phyloP scores from a whole-genome alignment of 2,113 vertebrate species.

The Stomatorhinus ivindoensis region DNA sequence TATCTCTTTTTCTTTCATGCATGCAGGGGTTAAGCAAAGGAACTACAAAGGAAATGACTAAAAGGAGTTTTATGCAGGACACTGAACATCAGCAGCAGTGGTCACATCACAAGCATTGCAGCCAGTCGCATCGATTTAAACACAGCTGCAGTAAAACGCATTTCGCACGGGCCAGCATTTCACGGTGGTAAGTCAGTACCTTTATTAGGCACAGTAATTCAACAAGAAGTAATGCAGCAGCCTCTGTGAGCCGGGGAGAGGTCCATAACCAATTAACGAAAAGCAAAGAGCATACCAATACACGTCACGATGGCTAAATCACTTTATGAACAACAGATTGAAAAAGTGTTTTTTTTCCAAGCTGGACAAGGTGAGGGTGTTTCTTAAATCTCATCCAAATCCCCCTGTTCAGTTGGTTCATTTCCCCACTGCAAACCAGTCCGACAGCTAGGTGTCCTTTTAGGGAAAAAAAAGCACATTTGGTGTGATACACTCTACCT shows the following conservation, averaged over 20 bases:
- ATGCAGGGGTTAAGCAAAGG: conserved; percentile 51
- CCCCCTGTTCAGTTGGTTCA: neutral
- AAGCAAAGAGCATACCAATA: neutral
- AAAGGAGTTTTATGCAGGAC: conserved; percentile 35
- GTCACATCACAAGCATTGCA: conserved; percentile 45
- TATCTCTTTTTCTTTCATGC: conserved; percentile 50
- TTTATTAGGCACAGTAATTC: conserved; percentile 35
- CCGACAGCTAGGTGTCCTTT: neutral
- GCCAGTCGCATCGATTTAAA: conserved; percentile 40
- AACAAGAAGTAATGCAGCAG: neutral
- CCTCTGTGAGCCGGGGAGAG: neutral
- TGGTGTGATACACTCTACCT: neutral
- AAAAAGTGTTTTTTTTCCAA: neutral
- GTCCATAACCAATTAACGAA: neutral
- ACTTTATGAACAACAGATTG: neutral
- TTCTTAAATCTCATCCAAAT: neutral
- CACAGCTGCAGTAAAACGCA: conserved; percentile 52
- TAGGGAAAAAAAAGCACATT: conserved; percentile 2
- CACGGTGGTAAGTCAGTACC: neutral
- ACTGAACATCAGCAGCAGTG: conserved; percentile 48
- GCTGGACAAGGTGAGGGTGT: neutral
- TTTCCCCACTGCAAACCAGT: neutral
- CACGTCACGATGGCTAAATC: neutral
- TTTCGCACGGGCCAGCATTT: conserved; percentile 41
- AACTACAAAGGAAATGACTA: conserved; percentile 25